Evolutionary conservation across 2,888 invertebrate genomes (phyloP), one percentile per base, ranked within the genome.

Genomic region (Hybos culiciformis): DNA sequence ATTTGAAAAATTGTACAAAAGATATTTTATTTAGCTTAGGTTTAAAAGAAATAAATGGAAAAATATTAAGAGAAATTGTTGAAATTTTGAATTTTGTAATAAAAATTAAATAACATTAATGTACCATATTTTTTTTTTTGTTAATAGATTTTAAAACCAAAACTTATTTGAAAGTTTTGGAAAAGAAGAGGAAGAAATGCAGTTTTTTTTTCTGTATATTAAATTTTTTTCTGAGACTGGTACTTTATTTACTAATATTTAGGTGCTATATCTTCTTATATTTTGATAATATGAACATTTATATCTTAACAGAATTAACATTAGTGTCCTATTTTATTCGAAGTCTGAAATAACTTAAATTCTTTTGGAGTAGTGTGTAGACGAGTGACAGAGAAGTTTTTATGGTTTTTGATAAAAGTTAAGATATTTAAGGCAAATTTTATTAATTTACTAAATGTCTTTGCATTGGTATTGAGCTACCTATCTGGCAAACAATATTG

Each of bases 1-100:
- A 51, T 0, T 43, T 65, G 9, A 56, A 56, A 47, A 54, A 43
- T 23, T 60, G 60, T 23, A 55, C 57, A 12, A 54, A 46, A 0
- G 61, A 62, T n/a, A 49, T 65, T 3, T 33, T 60, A 1, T 53
- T 63, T 7, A 56, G 57, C 3, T 18, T 65, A 8, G 63, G 62
- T 0, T 43, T 65, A 1, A 61, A 57, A 23, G 42, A 58, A n/a
- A 48, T 58, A 9, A 52, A 57, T 23, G 55, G 58, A 0, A 46
- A 51, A 1, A 51, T 45, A 7, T 48, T 65, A 3, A 50, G 51
- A 2, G 56, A 55, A 37, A 52, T 64, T n/a, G 57, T 55, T 4
- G 41, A 54, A 19, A 50, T 56, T 52, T 7, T 18, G 5, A 12
- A 19, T 12, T 12, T 20, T 34, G 17, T 19, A 31, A 31, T 31